Evolutionary conservation across 2,113 vertebrate species (phyloP).

Genomic region (Paradoxurus hermaphroditus): DNA sequence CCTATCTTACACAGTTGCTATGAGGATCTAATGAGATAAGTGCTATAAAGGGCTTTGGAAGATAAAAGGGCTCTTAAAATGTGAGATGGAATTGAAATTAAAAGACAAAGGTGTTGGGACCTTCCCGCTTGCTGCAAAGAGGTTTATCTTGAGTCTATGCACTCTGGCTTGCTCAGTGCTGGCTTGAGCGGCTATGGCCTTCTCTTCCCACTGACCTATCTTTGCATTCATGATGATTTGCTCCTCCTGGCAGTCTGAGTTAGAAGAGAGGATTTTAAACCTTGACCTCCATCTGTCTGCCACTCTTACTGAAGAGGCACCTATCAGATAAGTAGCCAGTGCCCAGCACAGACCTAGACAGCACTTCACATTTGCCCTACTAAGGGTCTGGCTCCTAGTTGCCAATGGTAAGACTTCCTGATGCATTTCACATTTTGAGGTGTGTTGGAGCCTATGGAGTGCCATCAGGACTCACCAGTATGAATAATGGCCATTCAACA

Average conservation of each 20-base stretch:
- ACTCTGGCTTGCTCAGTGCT: not conserved
- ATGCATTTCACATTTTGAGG: not conserved
- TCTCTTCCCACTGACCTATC: not conserved
- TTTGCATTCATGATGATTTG: not conserved
- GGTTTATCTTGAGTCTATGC: not conserved
- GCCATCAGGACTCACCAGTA: not conserved
- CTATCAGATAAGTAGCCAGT: not conserved
- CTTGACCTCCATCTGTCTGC: not conserved
- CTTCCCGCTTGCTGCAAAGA: not conserved
- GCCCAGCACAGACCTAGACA: not conserved
- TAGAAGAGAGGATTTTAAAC: not conserved
- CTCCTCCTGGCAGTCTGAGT: not conserved
- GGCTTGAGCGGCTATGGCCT: not conserved
- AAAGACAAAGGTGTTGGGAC: not conserved
- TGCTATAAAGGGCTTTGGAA: constrained; percentile 20
- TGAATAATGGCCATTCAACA: not conserved
- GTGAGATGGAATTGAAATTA: not conserved
- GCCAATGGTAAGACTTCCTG: not conserved
- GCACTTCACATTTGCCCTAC: not conserved
- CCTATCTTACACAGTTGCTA: not conserved
- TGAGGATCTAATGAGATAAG: not conserved
- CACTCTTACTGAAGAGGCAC: not conserved
- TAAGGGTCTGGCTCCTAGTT: not conserved
- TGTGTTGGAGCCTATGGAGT: not conserved
- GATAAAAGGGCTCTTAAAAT: constrained; percentile 6